Evolutionary conservation across 2,113 vertebrate genomes (phyloP).

Genomic region (Ptilorrhoa leucosticta): DNA sequence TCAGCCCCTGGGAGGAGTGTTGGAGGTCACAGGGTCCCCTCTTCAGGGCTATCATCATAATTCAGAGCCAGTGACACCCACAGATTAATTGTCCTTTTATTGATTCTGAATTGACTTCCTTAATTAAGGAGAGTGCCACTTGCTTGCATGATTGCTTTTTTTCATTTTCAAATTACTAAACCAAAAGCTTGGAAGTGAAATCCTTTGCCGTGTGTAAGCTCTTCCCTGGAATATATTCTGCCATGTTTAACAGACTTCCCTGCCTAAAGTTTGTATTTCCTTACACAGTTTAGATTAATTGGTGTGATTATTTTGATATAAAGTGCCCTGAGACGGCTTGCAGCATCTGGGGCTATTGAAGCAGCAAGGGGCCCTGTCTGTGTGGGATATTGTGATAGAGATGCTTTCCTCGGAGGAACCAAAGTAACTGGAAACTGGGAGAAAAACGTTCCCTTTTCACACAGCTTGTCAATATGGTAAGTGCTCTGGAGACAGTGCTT

Average conservation of each 20-base stretch:
- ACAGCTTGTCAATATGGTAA: conserved; percentile 27
- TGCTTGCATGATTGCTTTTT: background rate
- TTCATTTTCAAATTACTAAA: background rate
- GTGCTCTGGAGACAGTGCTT: conserved; percentile 36
- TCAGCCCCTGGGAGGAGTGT: background rate
- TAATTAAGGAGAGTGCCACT: conserved; percentile 51
- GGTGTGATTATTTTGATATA: background rate
- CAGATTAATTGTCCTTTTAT: conserved; percentile 27
- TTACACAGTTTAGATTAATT: background rate
- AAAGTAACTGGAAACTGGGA: background rate
- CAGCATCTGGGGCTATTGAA: background rate
- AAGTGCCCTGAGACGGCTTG: background rate
- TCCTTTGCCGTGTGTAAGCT: background rate
- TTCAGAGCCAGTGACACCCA: background rate
- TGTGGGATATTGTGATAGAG: background rate
- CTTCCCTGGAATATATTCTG: background rate
- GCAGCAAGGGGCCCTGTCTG: background rate
- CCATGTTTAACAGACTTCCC: background rate
- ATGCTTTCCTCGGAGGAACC: background rate
- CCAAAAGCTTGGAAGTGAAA: background rate
- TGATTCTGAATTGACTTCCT: conserved; percentile 52
- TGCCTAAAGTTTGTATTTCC: background rate
- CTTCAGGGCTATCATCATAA: background rate
- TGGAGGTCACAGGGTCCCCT: background rate
- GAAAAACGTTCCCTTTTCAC: conserved; percentile 4